phyloP scores from a whole-genome alignment of 2,888 invertebrate genomes.

The Miltochrista miniata region DNA sequence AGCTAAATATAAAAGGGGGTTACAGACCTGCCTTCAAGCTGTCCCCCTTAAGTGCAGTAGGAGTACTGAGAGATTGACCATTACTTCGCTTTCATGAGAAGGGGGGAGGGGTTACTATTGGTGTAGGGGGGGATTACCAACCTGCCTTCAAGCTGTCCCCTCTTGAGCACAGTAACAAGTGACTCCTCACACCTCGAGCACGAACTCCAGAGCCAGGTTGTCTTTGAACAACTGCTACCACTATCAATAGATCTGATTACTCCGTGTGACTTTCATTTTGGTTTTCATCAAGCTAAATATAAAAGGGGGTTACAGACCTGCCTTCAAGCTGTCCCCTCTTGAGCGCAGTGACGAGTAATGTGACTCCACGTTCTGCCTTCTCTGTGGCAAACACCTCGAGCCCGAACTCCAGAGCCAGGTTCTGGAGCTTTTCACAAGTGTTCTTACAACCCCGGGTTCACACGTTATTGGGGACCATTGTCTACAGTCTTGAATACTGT shows the following conservation, averaged over 20 bases:
- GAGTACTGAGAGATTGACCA: too few relatives aligned
- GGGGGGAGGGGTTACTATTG: too few relatives aligned
- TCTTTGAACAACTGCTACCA: constrained; percentile 97
- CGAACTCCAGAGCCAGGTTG: constrained; percentile 96
- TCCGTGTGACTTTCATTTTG: too few relatives aligned
- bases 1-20: too few relatives aligned
- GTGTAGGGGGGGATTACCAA: constrained; percentile 31
- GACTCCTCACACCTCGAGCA: constrained; percentile 95
- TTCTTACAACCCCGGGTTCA: too few relatives aligned
- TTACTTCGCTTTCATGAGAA: too few relatives aligned
- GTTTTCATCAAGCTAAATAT: too few relatives aligned
- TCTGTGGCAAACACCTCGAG: constrained; percentile 96
- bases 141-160: constrained; percentile 91
- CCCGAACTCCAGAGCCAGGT: constrained; percentile 96
- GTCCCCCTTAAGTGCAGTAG: constrained; percentile 94
- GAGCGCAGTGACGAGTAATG: constrained; percentile 92
- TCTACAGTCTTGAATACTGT: too few relatives aligned
- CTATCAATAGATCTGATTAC: too few relatives aligned
- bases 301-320: constrained; percentile 74
- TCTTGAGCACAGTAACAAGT: constrained; percentile 94
- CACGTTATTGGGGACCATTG: too few relatives aligned
- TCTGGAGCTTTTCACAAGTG: constrained; percentile 97
- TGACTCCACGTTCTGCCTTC: constrained; percentile 94
- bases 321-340: constrained; percentile 93
- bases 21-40: constrained; percentile 86